Percentiles rank a stretch among this genome's conserved stretches.
Conservation (phyloP, 2,113 vertebrate species). For the Leucosticte australis region DNA sequence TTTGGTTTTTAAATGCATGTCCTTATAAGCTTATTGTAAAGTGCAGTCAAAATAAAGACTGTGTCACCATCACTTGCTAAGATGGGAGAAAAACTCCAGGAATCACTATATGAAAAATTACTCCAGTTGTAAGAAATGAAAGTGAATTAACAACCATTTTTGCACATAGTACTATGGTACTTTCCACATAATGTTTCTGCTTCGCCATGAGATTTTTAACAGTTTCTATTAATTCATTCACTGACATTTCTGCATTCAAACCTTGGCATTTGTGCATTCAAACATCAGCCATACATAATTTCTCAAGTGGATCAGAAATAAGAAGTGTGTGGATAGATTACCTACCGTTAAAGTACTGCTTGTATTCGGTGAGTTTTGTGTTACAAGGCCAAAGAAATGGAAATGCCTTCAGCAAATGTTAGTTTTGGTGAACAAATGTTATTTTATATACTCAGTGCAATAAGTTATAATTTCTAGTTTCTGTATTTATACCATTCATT, state of each 20-base stretch:
- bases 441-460: neutral
- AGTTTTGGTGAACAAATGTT: neutral
- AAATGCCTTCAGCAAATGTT: neutral
- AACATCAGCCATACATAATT: neutral
- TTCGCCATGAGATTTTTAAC: rapidly evolving
- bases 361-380: neutral
- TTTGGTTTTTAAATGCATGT: neutral
- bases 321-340: neutral
- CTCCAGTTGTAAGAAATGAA: neutral
- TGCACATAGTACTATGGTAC: neutral
- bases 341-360: neutral
- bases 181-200: neutral
- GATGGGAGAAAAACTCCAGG: neutral
- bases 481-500: neutral
- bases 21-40: neutral
- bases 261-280: neutral
- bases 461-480: neutral
- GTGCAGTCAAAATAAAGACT: neutral
- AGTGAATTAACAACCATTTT: neutral
- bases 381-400: neutral
- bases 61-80: neutral
- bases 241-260: neutral
- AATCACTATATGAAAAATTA: neutral
- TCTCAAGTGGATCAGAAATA: neutral
- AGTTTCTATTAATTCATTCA: neutral